Base-by-base conservation (phyloP, 2,888 invertebrate genomes). In the Vesta saturnalis region DNA sequence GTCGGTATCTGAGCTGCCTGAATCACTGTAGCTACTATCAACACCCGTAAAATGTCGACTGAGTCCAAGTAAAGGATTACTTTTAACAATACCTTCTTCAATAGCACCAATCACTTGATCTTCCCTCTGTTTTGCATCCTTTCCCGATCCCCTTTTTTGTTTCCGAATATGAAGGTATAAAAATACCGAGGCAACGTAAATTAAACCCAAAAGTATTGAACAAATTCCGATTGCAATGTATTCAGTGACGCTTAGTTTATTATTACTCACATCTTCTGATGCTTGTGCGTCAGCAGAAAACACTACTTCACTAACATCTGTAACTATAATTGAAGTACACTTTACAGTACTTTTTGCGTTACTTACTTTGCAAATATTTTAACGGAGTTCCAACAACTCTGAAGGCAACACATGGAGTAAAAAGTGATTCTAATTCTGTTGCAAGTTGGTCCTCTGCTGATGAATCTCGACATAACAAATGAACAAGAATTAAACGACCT, bases 371-470 rank as follows among this genome's bases (percentile, higher is more conserved):
- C 6, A 86, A 81, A 77, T 88, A 86, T 80, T 87, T 90, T 0
- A 88, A 89, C 10, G 94, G 93, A 39, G 92, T 91, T 60, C 95
- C 95, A 75, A 93, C 94, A 5, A 95, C 91, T 72, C 95, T 87
- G 79, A 95, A 95, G 1, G 94, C 93, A 55, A 95, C 93, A 79
- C 95, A 95, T 0, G 94, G 94, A 1, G 92, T 91, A 82, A 94
- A 93, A 19, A 94, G 89, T 61, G 89, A 89, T 73, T 89, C 82
- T 75, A 87, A 77, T 75, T 82, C 81, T 46, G 81, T 73, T 5
- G 77, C 73, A 1, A 84, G 80, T 43, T 83, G 81, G 60, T 77
- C 76, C 5, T 67, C 62, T 12, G 71, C 74, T 69, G 87, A 86
- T 54, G 89, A 86, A 81, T 94, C 94, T 64, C 93, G 88, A 80